Conservation (phyloP, 1,140 invertebrate species). For the Drosophila sucinea region DNA sequence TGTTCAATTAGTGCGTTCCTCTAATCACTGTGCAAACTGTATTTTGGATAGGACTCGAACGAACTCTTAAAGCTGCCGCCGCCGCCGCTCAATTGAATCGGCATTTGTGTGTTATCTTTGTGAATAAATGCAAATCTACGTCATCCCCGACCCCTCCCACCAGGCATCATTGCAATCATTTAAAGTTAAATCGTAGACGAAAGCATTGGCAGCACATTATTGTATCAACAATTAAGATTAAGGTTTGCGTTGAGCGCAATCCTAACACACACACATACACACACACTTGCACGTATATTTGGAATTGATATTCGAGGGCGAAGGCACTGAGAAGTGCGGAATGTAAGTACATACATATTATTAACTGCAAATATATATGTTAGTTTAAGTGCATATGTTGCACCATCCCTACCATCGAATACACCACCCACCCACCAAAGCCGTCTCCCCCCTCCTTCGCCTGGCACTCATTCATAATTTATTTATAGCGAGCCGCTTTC, state of each 20-base stretch:
- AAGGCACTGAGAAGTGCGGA: not conserved
- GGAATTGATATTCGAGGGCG: not conserved
- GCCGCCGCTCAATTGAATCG: constrained; percentile 1
- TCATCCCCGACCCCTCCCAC: not conserved
- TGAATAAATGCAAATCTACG: constrained; percentile 14
- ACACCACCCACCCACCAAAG: constrained; percentile 14
- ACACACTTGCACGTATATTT: not conserved
- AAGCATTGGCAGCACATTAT: constrained; percentile 7
- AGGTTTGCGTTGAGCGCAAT: constrained; percentile 10
- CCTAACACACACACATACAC: not conserved
- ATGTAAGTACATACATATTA: not conserved
- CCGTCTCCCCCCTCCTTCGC: not conserved
- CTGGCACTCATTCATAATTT: constrained; percentile 53
- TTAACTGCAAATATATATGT: constrained; percentile 1
- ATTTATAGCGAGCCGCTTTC: constrained; percentile 69
- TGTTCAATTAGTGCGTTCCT: constrained; percentile 17
- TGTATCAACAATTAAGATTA: constrained; percentile 9
- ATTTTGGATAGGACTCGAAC: constrained; percentile 2
- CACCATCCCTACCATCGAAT: constrained; percentile 17
- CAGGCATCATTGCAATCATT: constrained; percentile 16
- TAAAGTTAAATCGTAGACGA: constrained; percentile 2
- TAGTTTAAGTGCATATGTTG: constrained; percentile 14
- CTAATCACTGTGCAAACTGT: constrained; percentile 3
- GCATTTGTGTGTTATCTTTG: constrained; percentile 20
- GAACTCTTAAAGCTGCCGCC: not conserved